Evolutionary conservation across 1,140 invertebrate genomes (phyloP), one percentile per base, ranked within the genome.

Genomic region (Lordiphosa mommai): DNA sequence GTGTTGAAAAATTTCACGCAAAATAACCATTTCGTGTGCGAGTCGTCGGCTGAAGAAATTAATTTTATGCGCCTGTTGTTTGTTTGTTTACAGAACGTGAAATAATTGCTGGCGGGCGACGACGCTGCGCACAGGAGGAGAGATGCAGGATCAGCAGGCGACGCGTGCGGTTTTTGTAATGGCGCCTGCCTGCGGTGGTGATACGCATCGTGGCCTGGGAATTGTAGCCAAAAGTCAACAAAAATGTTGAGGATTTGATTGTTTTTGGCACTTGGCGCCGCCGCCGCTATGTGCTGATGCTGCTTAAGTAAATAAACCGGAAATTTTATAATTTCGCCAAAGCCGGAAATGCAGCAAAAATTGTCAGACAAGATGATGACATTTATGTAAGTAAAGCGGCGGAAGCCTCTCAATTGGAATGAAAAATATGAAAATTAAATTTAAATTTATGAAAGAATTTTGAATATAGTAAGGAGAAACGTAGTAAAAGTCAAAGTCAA

Each of bases 61-160:
- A 82, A 82, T 82, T 84, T 82, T 68, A 84, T 82, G 77, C 60
- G 58, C 40, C 51, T 55, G 47, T 49, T 57, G 64, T 47, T 68
- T 66, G 61, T 66, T 67, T 82, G 61, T 76, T 82, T 80, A 76
- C 77, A 76, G 61, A 68, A 82, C 53, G 76, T 76, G 77, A 58
- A 82, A 65, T 82, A 76, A 82, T 82, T 82, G 74, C 40, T 46
- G 55, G 34, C 66, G 66, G 66, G 61, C 65, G 74, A 46, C 66
- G 70, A 36, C 46, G 9, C 37, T 55, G 50, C 34, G 16, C 3
- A 23, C 29, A 23, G 29, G 12, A 47, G 44, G 10, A n/a, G n/a
- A n/a, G n/a, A 46, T 13, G 20, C 29, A 33, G 29, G 13, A 30
- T 30, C 7, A 37, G 36, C 32, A 17, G 14, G 12, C 32, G 33